phyloP scores from a whole-genome alignment of 2,113 vertebrate species.

The Girardinichthys multiradiatus region DNA sequence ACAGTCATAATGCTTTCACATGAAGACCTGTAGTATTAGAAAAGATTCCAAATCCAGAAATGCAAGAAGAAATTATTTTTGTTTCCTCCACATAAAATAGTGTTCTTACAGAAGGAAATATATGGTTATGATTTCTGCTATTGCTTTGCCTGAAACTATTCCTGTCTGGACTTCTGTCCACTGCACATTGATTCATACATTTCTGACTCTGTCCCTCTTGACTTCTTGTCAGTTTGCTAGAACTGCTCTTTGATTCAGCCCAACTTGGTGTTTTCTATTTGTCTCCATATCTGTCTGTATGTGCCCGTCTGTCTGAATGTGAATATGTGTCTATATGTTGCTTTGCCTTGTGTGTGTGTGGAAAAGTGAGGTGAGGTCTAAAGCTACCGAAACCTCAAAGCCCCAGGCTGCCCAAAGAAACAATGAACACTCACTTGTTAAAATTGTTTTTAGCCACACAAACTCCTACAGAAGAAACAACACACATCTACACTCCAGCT shows the following conservation, averaged over 20 bases:
- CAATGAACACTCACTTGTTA: conserved; percentile 35
- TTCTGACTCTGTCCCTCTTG: conserved; percentile 5
- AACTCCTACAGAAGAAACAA: background rate
- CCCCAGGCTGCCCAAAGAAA: conserved; percentile 4
- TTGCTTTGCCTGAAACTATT: background rate
- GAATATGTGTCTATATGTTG: background rate
- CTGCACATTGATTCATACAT: background rate
- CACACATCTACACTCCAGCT: conserved; percentile 17
- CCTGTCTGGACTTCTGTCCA: background rate
- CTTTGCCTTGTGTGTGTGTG: background rate
- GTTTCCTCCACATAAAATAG: background rate
- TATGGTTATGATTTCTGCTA: background rate
- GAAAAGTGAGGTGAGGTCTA: conserved; percentile 7
- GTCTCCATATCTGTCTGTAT: conserved; percentile 1
- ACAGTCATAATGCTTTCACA: too few species aligned
- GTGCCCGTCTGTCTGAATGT: background rate
- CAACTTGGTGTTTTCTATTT: background rate
- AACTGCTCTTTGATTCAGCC: background rate
- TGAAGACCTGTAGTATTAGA: too few species aligned
- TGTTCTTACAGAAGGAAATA: background rate
- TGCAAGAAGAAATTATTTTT: background rate
- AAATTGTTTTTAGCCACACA: conserved; percentile 33
- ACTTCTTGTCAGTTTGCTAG: background rate
- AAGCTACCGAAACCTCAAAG: conserved; percentile 25
- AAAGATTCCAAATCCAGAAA: too few species aligned